phyloP scores from a whole-genome alignment of 2,888 invertebrate genomes.

The Cephus pulcher region DNA sequence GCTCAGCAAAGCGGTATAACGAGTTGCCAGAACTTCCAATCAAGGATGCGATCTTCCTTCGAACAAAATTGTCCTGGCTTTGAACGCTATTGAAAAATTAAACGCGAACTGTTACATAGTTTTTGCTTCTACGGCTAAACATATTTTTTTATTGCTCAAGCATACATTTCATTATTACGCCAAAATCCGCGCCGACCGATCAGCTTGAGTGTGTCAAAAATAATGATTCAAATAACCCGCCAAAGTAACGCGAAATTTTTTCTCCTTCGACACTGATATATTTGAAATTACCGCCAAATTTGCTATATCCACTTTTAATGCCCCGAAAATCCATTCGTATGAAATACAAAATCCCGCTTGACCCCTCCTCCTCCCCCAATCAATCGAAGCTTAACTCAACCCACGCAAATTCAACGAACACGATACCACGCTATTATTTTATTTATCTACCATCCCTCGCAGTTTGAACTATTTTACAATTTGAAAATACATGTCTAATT shows the following conservation, averaged over 20 bases:
- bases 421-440: neutral
- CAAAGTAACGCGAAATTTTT: no score
- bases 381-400: neutral
- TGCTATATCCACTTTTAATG: neutral
- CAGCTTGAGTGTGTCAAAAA: neutral
- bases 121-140: neutral
- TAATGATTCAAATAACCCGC: neutral
- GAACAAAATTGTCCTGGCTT: neutral
- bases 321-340: neutral
- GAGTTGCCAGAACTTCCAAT: neutral
- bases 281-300: neutral
- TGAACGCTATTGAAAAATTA: neutral
- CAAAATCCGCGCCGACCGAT: no score
- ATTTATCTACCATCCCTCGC: neutral
- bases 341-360: neutral
- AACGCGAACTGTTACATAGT: neutral
- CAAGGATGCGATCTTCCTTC: neutral
- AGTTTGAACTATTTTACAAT: neutral
- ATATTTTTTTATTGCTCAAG: neutral
- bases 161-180: no score
- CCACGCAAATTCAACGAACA: neutral
- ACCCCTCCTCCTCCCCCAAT: rapidly evolving
- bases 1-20: neutral
- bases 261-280: neutral
- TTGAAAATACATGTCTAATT: neutral